phyloP scores from a whole-genome alignment of 2,888 invertebrate genomes.

The Andrena fulva region DNA sequence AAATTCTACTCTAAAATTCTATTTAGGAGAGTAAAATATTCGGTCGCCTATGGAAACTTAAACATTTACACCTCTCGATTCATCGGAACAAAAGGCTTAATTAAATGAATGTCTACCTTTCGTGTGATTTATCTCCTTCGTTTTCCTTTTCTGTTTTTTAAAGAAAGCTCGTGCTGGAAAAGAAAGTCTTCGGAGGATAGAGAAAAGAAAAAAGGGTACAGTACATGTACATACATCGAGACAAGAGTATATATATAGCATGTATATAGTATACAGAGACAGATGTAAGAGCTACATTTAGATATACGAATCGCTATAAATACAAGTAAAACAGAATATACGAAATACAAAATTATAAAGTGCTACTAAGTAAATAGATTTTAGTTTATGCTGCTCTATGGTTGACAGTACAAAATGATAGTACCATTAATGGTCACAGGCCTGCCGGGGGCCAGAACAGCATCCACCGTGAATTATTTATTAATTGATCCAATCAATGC shows the following conservation, averaged over 20 bases:
- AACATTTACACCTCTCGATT: too few relatives aligned
- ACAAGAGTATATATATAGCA: slow-evolving; percentile 68
- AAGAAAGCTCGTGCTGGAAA: slow-evolving; percentile 35
- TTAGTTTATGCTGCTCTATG: slow-evolving; percentile 52
- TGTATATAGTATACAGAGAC: slow-evolving; percentile 76
- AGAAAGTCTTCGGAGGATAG: slow-evolving; percentile 33
- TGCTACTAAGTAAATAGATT: slow-evolving; percentile 56
- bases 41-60: too few relatives aligned
- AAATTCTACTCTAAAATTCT: neutral
- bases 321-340: slow-evolving; percentile 69
- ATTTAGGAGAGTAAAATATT: neutral
- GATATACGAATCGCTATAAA: slow-evolving; percentile 60
- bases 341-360: slow-evolving; percentile 67
- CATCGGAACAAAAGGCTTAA: neutral
- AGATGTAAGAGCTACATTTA: slow-evolving; percentile 78
- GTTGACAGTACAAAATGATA: slow-evolving; percentile 61
- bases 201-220: slow-evolving; percentile 52
- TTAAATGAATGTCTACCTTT: slow-evolving; percentile 1
- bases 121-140: neutral
- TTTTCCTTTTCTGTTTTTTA: slow-evolving; percentile 10
- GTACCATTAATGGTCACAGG: slow-evolving; percentile 53
- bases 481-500: too few relatives aligned
- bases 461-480: slow-evolving; percentile 25
- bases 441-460: slow-evolving; percentile 51
- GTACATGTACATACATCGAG: slow-evolving; percentile 68